Evolutionary conservation across 2,113 vertebrate genomes (phyloP).

Genomic region (Calyptommatus sinebrachiatus): DNA sequence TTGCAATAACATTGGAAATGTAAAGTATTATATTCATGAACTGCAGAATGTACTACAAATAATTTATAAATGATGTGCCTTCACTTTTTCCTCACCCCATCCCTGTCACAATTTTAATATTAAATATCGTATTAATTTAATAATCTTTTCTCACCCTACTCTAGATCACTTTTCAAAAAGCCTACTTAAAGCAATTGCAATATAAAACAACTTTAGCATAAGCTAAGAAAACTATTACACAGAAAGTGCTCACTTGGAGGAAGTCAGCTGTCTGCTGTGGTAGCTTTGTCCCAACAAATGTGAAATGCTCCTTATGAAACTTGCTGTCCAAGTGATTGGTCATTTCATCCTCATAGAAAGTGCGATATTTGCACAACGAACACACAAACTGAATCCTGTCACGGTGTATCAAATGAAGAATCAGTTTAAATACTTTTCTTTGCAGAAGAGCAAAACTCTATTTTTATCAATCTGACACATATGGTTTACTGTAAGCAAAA

Average conservation of each 20-base stretch:
- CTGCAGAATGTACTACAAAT: not conserved
- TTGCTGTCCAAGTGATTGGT: conserved; percentile 84
- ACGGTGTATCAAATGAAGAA: not conserved
- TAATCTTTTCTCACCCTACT: not conserved
- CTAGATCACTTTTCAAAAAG: no score
- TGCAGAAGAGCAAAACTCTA: not conserved
- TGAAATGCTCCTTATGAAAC: conserved; percentile 93
- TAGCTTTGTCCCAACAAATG: conserved; percentile 84
- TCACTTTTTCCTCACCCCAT: not conserved
- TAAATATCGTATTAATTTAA: no score
- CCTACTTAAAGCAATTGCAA: no score
- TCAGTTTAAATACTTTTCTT: not conserved
- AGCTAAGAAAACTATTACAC: not conserved
- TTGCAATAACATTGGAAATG: not conserved
- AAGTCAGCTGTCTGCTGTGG: conserved; percentile 90
- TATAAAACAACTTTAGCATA: no score
- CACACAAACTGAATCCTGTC: conserved; percentile 90
- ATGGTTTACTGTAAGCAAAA: not conserved
- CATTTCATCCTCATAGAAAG: conserved; percentile 93
- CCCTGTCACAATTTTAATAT: not conserved
- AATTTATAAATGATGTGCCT: not conserved
- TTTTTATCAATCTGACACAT: not conserved
- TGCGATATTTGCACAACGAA: conserved; percentile 91
- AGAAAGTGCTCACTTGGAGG: conserved; percentile 76
- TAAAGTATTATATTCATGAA: not conserved